Base-by-base conservation (phyloP, 1,140 invertebrate species). In the Hyphantria cunea region DNA sequence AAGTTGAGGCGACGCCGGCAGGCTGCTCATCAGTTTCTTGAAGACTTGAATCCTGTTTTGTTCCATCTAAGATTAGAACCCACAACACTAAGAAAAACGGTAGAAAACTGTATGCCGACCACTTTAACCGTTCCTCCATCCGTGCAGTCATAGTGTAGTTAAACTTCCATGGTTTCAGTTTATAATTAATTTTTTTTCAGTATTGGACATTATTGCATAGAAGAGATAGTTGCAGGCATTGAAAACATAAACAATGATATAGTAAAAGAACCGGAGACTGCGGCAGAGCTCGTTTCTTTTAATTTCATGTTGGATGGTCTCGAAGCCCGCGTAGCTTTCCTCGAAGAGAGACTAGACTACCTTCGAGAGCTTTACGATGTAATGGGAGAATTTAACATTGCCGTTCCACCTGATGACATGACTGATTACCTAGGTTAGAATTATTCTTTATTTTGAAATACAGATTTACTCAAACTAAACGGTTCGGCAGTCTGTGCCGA, bases 311-410 rank as follows among this genome's bases (percentile, higher is more conserved):
- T 92, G 56, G 88, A 92, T 6, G 88, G 88, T 0, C 75, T 89
- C 1, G 92, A 93, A 33, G 66, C 75, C 0, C 68, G 92, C 6
- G 84, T 83, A 1, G 79, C 81, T 8, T 74, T 74, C 25, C 72
- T 91, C 2, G 92, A 92, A 59, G 91, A 91, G 47, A 76, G 89
- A 3, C 74, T 92, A 5, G 91, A 92, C 10, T 92, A 93, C 58
- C 70, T 93, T 10, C 70, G 89, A 39, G 89, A 91, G 15, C 64
- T 93, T n/a, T 91, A 92, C n/a, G 89, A 92, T 37, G 73, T 88
- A 3, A 92, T 93, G 90, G 91, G 89, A 37, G 92, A 92, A 44
- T 92, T 91, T 58, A 92, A 92, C 32, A 78, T 88, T 7, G 61
- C 72, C 0, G 85, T 93, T 33, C 88, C 90, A 11, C 88, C 92